Percentiles rank a stretch among this genome's conserved stretches.
phyloP scores from a whole-genome alignment of 1,140 invertebrate genomes.

The Pseudobourletiella spinata region DNA sequence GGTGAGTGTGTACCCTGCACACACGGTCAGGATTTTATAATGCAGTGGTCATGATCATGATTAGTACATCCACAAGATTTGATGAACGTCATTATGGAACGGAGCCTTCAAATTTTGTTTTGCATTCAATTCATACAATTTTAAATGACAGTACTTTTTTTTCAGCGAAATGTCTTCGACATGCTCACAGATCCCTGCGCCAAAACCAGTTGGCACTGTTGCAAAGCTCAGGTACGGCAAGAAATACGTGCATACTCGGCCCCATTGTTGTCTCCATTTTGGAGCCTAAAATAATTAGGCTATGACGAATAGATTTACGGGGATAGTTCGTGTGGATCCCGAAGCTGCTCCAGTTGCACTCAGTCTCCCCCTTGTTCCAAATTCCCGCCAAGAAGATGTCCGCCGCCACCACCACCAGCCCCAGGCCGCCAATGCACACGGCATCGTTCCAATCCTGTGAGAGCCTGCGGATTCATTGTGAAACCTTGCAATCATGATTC shows the following conservation, averaged over 20 bases:
- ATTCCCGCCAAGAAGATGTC: conserved; percentile 1
- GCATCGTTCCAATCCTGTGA: background rate
- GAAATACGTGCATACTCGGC: too few relatives aligned
- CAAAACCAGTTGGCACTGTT: background rate
- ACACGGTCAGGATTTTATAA: too few relatives aligned
- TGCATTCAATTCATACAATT: background rate
- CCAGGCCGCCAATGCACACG: background rate
- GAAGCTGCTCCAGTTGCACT: background rate
- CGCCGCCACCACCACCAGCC: background rate
- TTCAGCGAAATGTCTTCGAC: background rate
- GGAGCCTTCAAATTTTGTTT: background rate
- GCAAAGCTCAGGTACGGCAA: background rate
- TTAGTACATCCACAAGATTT: too few relatives aligned
- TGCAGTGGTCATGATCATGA: too few relatives aligned
- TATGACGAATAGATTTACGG: too few relatives aligned
- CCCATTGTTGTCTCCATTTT: too few relatives aligned
- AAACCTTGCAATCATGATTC: background rate
- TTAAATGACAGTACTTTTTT: background rate
- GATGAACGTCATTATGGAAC: background rate
- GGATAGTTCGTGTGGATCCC: background rate
- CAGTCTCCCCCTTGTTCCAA: background rate
- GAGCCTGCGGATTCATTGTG: conserved; percentile 2
- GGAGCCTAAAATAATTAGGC: too few relatives aligned
- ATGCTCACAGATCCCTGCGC: background rate
- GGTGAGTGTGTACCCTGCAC: too few relatives aligned